Percentiles rank a stretch among this genome's conserved stretches.
Conservation (phyloP, 2,888 invertebrate genomes). For the Marasmarcha lunaedactyla region DNA sequence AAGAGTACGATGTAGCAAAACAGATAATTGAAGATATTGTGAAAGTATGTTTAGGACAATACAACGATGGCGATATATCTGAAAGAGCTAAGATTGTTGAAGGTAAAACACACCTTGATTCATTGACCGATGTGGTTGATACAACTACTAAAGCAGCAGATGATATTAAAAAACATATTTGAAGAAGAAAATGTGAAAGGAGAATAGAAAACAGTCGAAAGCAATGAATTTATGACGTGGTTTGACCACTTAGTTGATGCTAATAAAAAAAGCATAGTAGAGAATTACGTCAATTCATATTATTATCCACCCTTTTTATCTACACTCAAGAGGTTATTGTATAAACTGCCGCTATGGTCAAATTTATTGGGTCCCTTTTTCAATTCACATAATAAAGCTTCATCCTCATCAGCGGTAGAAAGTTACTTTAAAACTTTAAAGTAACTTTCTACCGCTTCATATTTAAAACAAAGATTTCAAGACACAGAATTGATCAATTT, state of each 20-base stretch:
- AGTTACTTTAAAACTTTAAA: slow-evolving; percentile 8
- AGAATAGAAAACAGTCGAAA: neutral
- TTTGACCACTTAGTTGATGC: slow-evolving; percentile 1
- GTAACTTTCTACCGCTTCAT: too few species aligned
- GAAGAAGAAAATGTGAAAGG: neutral
- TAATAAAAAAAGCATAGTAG: neutral
- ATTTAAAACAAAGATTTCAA: too few species aligned
- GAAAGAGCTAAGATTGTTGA: slow-evolving; percentile 1
- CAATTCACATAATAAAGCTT: neutral
- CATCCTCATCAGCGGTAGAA: too few species aligned
- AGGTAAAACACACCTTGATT: slow-evolving; percentile 2
- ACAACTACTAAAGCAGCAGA: neutral
- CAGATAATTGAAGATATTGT: slow-evolving; percentile 3
- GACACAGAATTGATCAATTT: too few species aligned
- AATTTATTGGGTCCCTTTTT: slow-evolving; percentile 1
- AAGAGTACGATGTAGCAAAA: slow-evolving; percentile 2
- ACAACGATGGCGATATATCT: neutral
- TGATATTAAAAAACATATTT: neutral
- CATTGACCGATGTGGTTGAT: neutral
- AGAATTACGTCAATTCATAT: neutral
- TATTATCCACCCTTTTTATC: slow-evolving; percentile 1
- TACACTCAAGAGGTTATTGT: slow-evolving; percentile 1
- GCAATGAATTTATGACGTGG: neutral
- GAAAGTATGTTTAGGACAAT: slow-evolving; percentile 1
- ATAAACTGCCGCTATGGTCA: too few species aligned